These are phyloP conservation scores for Hippolais icterina DNA, from an alignment of 2,113 vertebrate species.

Conservation along the genomic window DNA sequence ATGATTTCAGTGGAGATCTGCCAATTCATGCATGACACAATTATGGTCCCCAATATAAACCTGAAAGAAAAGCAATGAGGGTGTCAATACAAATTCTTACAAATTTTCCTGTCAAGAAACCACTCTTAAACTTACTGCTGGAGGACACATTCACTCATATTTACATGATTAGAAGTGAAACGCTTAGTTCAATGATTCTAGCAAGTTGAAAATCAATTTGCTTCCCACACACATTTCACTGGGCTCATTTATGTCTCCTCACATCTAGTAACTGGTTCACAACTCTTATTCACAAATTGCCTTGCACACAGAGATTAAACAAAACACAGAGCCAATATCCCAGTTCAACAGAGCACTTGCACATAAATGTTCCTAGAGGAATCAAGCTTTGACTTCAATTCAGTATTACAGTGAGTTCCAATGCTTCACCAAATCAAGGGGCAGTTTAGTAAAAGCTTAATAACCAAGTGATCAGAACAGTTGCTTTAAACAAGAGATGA, in stretches of 20 bases:
- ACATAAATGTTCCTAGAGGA: neutral
- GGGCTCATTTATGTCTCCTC: neutral
- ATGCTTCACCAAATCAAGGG: neutral
- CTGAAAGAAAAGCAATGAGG: neutral
- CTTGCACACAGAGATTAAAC: neutral
- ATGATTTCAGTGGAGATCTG: neutral
- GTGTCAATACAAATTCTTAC: neutral
- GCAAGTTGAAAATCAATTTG: neutral
- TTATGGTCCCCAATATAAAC: neutral
- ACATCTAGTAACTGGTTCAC: neutral
- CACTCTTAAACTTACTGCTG: neutral
- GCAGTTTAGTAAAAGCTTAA: neutral
- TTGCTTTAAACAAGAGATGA: neutral
- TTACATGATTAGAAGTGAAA: neutral
- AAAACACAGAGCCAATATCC: neutral
- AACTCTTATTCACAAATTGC: neutral
- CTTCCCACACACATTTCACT: neutral
- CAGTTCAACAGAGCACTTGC: neutral
- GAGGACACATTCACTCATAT: neutral
- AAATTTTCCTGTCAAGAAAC: neutral
- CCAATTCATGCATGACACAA: neutral
- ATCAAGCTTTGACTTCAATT: neutral
- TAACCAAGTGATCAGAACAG: neutral
- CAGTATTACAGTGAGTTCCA: neutral
- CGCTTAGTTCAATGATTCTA: neutral